Evolutionary conservation across 2,113 vertebrate genomes (phyloP), one percentile per base, ranked within the genome.

Genomic region (Corythornis cristatus): DNA sequence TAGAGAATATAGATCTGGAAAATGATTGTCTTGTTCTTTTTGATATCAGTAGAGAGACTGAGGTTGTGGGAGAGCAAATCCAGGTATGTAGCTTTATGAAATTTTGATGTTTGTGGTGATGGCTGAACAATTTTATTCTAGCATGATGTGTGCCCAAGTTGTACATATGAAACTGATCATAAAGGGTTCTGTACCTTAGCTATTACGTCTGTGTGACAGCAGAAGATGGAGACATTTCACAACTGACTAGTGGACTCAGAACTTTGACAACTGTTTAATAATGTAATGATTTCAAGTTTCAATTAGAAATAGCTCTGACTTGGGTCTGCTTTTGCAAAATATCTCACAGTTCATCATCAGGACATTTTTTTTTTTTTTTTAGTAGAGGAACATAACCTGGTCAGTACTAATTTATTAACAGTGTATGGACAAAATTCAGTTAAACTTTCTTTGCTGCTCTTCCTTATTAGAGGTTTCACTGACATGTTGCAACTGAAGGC

Each of bases 151-250:
- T 28, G 45, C 28, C 12, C 12, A 51, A 40, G 21, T 4, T 62
- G 45, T 51, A 5, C 12, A 7, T 4, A 3, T 37, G 40, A 61
- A 93, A 53, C 28, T 43, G 45, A 15, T 56, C 40, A 48, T 20
- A 13, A 12, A 35, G 13, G 2, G 2, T 2, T 0, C 20, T 1
- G 1, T 58, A 5, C 15, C 10, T 29, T 18, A 12, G 35, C 17
- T 66, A 0, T 10, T 40, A 35, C 35, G 65, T 15, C 51, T 51
- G 31, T 29, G 22, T 65, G 79, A 16, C 31, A 60, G 25, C 70
- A 51, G 17, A 12, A 31, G 9, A 12, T 53, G 56, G 8, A 66
- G 42, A 19, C 13, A 8, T 40, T 16, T 35, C 35, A 35, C 5
- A 5, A 8, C 23, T 45, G 7, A 25, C 12, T 37, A 3, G 3